phyloP scores from a whole-genome alignment of 2,888 invertebrate species.

The Hedya salicella region DNA sequence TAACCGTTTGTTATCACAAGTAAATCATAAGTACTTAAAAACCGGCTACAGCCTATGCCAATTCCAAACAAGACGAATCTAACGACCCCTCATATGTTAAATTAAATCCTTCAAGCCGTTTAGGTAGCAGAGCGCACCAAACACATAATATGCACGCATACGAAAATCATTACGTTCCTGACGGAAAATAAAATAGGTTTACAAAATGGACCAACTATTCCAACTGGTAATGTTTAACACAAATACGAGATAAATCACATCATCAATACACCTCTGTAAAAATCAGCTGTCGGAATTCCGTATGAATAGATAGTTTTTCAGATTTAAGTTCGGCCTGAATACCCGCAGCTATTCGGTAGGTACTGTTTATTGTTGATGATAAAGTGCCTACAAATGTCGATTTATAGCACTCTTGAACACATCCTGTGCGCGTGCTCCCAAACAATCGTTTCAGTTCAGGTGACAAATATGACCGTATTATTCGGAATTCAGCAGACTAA shows the following conservation, averaged over 20 bases:
- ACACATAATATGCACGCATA: no score
- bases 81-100: no score
- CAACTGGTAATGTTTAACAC: background rate
- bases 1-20: no score
- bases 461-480: slow-evolving; percentile 35
- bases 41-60: no score
- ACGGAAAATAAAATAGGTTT: background rate
- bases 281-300: background rate
- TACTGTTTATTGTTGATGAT: slow-evolving; percentile 1
- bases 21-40: no score
- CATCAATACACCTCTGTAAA: background rate
- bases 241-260: slow-evolving; percentile 10
- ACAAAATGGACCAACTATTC: background rate
- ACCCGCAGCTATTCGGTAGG: slow-evolving; percentile 1
- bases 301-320: background rate
- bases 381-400: slow-evolving; percentile 17
- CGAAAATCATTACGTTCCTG: background rate
- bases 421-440: slow-evolving; percentile 24
- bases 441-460: slow-evolving; percentile 36
- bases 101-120: no score
- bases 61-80: no score
- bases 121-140: no score
- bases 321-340: background rate
- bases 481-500: slow-evolving; percentile 38
- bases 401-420: slow-evolving; percentile 24